Evolutionary conservation across 2,797 vertebrate species (phyloP).

Genomic region (Dicrostonyx torquatus): DNA sequence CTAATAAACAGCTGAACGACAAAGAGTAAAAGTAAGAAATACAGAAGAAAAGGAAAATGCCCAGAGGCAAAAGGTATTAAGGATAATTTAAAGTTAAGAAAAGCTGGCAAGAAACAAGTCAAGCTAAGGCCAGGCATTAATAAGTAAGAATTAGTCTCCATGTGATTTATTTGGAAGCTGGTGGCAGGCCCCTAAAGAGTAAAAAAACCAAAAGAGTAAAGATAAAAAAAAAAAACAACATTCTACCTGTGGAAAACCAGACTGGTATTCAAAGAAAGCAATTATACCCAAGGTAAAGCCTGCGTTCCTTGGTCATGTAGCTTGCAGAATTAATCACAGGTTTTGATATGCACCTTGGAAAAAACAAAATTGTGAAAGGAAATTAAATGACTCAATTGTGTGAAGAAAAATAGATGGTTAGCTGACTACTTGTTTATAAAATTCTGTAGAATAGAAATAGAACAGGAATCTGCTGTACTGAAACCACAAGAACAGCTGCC

Average conservation of each 20-base stretch:
- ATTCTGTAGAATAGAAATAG: neutral
- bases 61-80: no score
- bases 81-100: no score
- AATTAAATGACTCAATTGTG: neutral
- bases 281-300: neutral
- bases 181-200: no score
- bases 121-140: no score
- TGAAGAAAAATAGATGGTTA: neutral
- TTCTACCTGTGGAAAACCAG: neutral
- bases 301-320: neutral
- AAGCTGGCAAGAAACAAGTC: no score
- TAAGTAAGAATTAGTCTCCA: no score
- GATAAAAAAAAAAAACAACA: neutral
- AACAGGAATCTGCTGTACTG: neutral
- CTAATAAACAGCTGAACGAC: no score
- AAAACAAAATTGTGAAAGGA: neutral
- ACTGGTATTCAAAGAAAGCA: neutral
- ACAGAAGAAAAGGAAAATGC: no score
- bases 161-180: no score
- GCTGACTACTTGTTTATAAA: neutral
- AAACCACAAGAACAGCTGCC: neutral
- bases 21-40: no score
- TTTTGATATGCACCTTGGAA: neutral
- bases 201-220: no score
- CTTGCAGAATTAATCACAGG: neutral